Conservation (phyloP, 2,797 vertebrate species). For the Betta splendens region DNA sequence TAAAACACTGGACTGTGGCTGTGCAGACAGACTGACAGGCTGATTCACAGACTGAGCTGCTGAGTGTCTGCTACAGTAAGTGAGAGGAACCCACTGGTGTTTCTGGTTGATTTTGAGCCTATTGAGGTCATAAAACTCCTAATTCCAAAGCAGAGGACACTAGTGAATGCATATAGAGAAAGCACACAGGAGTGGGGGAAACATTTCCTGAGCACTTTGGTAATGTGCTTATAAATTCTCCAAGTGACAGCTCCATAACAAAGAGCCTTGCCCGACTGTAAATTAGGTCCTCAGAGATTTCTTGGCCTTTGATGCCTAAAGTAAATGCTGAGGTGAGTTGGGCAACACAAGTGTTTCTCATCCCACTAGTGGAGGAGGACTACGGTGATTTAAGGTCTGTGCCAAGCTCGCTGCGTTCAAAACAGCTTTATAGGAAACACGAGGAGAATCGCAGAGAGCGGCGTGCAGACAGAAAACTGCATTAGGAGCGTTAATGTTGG, state of each 20-base stretch:
- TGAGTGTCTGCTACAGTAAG: slow-evolving; percentile 24
- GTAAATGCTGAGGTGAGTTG: slow-evolving; percentile 39
- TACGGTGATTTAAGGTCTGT: slow-evolving; percentile 12
- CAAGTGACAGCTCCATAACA: slow-evolving; percentile 26
- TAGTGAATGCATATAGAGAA: slow-evolving; percentile 1
- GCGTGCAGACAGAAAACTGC: not conserved
- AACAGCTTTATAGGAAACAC: slow-evolving; percentile 7
- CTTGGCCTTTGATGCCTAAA: slow-evolving; percentile 34
- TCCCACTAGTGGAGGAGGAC: slow-evolving; percentile 29
- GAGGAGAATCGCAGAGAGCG: not conserved
- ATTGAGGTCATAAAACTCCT: slow-evolving; percentile 6
- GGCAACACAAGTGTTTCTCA: slow-evolving; percentile 41
- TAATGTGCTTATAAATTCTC: slow-evolving; percentile 22
- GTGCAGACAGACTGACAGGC: slow-evolving; percentile 18
- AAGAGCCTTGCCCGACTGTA: slow-evolving; percentile 37
- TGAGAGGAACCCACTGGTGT: slow-evolving; percentile 20
- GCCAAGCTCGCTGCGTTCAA: not conserved
- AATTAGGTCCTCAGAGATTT: slow-evolving; percentile 57
- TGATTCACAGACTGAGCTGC: slow-evolving; percentile 36
- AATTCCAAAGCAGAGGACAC: slow-evolving; percentile 27
- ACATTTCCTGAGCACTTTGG: slow-evolving; percentile 17
- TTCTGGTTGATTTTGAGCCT: slow-evolving; percentile 28
- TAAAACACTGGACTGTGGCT: slow-evolving; percentile 21
- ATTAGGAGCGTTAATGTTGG: not conserved
- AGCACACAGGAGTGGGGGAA: not conserved